phyloP scores from a whole-genome alignment of 2,888 invertebrate genomes.

The Acleris literana region DNA sequence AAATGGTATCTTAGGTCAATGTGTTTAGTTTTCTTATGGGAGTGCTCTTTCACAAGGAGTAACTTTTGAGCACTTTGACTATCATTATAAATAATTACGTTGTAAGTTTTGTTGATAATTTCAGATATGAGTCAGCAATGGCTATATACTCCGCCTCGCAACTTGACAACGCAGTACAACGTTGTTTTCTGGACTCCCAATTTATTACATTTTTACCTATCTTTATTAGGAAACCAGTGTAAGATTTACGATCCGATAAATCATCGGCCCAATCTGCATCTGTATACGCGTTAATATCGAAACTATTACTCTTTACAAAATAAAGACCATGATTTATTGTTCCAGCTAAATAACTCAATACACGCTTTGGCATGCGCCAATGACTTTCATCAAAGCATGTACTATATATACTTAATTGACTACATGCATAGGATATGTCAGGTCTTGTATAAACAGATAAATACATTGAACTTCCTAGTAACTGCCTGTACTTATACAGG shows the following conservation, averaged over 20 bases:
- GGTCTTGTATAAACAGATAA: conserved; percentile 29
- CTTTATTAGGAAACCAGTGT: conserved; percentile 9
- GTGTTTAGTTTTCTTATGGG: conserved; percentile 6
- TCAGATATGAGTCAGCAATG: not conserved
- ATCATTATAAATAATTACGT: not conserved
- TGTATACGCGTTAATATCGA: not conserved
- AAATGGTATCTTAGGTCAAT: conserved; percentile 2
- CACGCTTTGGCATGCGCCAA: conserved; percentile 8
- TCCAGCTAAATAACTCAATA: not conserved
- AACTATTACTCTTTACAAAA: not conserved
- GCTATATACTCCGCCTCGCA: not conserved
- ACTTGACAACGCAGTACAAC: not conserved
- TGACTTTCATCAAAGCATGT: conserved; percentile 22
- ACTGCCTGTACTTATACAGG: conserved; percentile 21
- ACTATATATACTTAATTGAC: conserved; percentile 29
- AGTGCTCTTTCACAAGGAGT: not conserved
- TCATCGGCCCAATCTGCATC: conserved; percentile 6
- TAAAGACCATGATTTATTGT: conserved; percentile 6
- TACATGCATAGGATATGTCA: conserved; percentile 32
- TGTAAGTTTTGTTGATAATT: conserved; percentile 7
- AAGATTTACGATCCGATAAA: conserved; percentile 1
- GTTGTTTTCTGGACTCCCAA: not conserved
- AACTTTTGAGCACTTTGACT: not conserved
- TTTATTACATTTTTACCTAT: conserved; percentile 1
- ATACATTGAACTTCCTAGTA: conserved; percentile 32